phyloP scores from a whole-genome alignment of 2,888 invertebrate genomes.

The Sminthurinus aureus region DNA sequence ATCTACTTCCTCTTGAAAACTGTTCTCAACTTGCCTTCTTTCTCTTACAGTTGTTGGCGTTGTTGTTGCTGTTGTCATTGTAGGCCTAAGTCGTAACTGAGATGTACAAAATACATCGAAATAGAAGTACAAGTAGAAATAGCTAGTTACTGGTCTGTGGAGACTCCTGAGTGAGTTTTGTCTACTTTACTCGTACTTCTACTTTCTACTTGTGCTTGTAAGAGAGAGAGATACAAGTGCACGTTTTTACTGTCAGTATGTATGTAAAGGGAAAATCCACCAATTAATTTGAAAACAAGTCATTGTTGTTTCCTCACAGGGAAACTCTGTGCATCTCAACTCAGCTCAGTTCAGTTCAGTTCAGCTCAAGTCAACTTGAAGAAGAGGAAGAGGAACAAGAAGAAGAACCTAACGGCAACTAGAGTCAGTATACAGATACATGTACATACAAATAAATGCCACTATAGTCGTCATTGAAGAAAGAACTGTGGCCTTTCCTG shows the following conservation, averaged over 20 bases:
- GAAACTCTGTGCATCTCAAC: background rate
- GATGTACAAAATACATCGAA: no score
- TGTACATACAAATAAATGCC: background rate
- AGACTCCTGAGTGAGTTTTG: no score
- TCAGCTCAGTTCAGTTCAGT: no score
- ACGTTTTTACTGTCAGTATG: slow-evolving; percentile 6
- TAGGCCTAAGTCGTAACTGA: background rate
- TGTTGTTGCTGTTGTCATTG: background rate
- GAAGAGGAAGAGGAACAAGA: background rate
- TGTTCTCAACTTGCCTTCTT: background rate
- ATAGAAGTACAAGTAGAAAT: no score
- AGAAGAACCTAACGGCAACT: background rate
- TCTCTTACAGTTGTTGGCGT: background rate
- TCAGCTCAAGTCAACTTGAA: background rate
- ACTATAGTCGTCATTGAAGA: no score
- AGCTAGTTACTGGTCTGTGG: no score
- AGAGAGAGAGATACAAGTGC: no score
- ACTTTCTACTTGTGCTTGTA: no score
- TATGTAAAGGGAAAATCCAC: slow-evolving; percentile 43
- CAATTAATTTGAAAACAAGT: slow-evolving; percentile 52
- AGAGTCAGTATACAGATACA: background rate
- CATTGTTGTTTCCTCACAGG: slow-evolving; percentile 44
- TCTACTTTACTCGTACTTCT: background rate
- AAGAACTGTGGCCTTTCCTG: no score
- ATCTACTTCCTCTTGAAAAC: background rate